Percentiles rank a stretch among this genome's conserved stretches.
Conservation (phyloP, 2,113 vertebrate species). For the Bufo gargarizans region DNA sequence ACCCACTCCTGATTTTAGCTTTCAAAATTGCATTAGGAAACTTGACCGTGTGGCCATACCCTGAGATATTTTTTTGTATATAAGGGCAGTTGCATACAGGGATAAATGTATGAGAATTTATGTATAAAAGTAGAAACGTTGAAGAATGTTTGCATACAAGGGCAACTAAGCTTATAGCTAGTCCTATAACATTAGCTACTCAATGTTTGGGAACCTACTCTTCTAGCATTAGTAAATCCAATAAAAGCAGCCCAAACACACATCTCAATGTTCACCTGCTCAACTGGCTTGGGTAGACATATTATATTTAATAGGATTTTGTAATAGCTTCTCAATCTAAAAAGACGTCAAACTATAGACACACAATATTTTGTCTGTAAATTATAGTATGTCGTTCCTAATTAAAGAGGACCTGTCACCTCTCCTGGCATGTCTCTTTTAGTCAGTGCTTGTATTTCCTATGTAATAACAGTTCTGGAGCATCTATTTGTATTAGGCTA, state of each 20-base stretch:
- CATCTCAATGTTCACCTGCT: background rate
- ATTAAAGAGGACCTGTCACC: background rate
- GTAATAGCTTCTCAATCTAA: background rate
- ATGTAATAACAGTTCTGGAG: too few relatives aligned
- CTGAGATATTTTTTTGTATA: too few relatives aligned
- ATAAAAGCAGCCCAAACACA: background rate
- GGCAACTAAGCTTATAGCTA: too few relatives aligned
- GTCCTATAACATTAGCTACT: background rate
- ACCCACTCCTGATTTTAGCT: too few relatives aligned
- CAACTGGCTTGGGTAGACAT: background rate
- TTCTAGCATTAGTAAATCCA: background rate
- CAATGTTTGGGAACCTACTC: background rate
- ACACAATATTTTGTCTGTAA: background rate
- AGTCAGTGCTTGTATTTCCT: too few relatives aligned
- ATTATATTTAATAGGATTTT: background rate
- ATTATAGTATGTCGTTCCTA: background rate
- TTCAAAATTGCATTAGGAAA: too few relatives aligned
- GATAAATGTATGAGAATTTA: background rate
- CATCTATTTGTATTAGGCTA: too few relatives aligned
- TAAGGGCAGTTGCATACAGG: too few relatives aligned
- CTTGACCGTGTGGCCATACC: too few relatives aligned
- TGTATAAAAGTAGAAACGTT: too few relatives aligned
- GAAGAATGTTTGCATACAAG: too few relatives aligned
- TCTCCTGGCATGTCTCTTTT: too few relatives aligned
- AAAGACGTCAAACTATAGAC: background rate